phyloP scores from a whole-genome alignment of 1,140 invertebrate genomes.

The Branchinecta lynchi region DNA sequence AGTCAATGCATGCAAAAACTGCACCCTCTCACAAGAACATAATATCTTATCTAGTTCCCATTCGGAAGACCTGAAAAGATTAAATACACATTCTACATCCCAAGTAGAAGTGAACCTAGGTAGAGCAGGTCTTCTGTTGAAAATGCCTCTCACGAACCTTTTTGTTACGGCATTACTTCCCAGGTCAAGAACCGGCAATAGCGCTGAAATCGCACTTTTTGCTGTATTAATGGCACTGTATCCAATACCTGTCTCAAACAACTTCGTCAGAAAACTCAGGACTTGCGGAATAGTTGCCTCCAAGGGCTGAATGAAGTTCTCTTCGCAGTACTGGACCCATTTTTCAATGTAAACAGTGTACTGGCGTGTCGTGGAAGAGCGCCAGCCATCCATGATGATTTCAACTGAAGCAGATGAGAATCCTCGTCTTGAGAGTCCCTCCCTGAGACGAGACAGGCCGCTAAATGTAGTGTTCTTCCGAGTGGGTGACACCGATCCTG shows the following conservation, averaged over 20 bases:
- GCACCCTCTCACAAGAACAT: not conserved
- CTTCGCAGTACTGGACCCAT: not conserved
- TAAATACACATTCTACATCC: conserved; percentile 1
- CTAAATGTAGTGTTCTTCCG: not conserved
- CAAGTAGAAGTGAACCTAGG: not conserved
- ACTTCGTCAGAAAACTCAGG: not conserved
- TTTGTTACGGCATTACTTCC: not conserved
- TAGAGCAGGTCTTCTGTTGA: not conserved
- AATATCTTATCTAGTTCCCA: not conserved
- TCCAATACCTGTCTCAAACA: not conserved
- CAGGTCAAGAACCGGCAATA: not conserved
- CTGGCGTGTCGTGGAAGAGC: not conserved
- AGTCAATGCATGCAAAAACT: not conserved
- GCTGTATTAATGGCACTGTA: not conserved
- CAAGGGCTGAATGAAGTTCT: not conserved
- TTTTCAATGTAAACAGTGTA: not conserved
- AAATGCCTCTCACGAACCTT: conserved; percentile 9
- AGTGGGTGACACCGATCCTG: not conserved
- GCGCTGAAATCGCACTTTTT: not conserved
- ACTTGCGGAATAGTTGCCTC: not conserved
- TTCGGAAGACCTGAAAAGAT: not conserved
- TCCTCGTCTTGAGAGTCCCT: not conserved
- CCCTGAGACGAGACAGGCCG: not conserved
- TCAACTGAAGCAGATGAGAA: not conserved
- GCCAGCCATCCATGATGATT: not conserved